A percentile compares a stretch with the other conserved stretches of the same genome.
These are phyloP conservation scores for Drosophila simulans DNA, from an alignment of 1,140 invertebrate species.

Conservation along the genomic window DNA sequence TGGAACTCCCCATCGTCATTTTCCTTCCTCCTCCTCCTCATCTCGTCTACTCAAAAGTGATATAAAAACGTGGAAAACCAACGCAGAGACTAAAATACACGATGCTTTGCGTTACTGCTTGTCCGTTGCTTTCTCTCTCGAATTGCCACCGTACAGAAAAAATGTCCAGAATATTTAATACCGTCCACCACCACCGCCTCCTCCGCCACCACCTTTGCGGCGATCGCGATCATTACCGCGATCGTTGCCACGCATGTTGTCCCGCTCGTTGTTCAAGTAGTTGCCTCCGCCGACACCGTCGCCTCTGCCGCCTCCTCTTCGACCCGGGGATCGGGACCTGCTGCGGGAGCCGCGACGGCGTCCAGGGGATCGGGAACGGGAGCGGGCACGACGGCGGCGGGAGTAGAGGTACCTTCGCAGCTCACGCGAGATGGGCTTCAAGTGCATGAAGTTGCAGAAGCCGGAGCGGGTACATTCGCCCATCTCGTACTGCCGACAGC, in stretches of 20 bases:
- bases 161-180: slow-evolving; percentile 47
- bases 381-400: slow-evolving; percentile 84
- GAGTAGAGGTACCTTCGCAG: slow-evolving; percentile 91
- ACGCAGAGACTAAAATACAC: slow-evolving; percentile 61
- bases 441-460: slow-evolving; percentile 99
- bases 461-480: slow-evolving; percentile 99
- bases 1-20: slow-evolving; percentile 55
- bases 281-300: slow-evolving; percentile 38
- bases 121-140: slow-evolving; percentile 40
- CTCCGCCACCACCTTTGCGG: slow-evolving; percentile 31
- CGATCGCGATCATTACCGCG: slow-evolving; percentile 43
- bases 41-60: slow-evolving; percentile 17
- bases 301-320: slow-evolving; percentile 34
- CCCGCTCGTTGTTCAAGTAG: slow-evolving; percentile 44
- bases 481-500: slow-evolving; percentile 99
- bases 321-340: slow-evolving; percentile 85
- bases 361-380: slow-evolving; percentile 81
- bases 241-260: slow-evolving; percentile 20
- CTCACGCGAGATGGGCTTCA: slow-evolving; percentile 98
- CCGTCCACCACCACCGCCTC: slow-evolving; percentile 37
- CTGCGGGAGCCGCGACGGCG: slow-evolving; percentile 76
- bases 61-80: slow-evolving; percentile 49
- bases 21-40: slow-evolving; percentile 31
- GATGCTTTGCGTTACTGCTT: slow-evolving; percentile 39
- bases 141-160: slow-evolving; percentile 28